A percentile compares a stretch with the other conserved stretches of the same genome.
phyloP scores from a whole-genome alignment of 2,113 vertebrate species.

The Plectropomus leopardus region DNA sequence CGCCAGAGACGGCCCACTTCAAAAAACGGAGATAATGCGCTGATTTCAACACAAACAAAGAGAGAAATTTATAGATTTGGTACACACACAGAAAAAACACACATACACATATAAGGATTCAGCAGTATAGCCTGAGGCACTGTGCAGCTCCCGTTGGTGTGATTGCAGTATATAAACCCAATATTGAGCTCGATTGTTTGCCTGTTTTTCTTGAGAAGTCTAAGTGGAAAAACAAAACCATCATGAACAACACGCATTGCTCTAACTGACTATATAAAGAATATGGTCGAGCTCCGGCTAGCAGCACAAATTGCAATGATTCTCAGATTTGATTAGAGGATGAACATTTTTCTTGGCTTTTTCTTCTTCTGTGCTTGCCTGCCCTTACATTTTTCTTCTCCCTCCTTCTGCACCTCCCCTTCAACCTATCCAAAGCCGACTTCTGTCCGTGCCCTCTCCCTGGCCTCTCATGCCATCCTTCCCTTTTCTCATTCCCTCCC shows the following conservation, averaged over 20 bases:
- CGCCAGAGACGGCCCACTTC: constrained; percentile 39
- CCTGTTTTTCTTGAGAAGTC: constrained; percentile 43
- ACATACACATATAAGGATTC: constrained; percentile 6
- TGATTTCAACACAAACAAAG: constrained; percentile 59
- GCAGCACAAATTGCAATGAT: constrained; percentile 14
- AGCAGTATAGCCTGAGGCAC: constrained; percentile 37
- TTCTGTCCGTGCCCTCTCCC: not conserved
- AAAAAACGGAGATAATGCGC: constrained; percentile 48
- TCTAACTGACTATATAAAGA: constrained; percentile 36
- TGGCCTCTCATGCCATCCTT: constrained; percentile 4
- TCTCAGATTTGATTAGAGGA: constrained; percentile 17
- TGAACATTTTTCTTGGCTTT: not conserved
- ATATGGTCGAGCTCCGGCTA: not conserved
- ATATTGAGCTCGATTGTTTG: constrained; percentile 66
- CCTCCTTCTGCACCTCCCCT: constrained; percentile 3
- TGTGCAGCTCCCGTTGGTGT: constrained; percentile 44
- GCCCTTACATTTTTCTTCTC: not conserved
- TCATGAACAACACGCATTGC: constrained; percentile 4
- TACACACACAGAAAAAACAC: not conserved
- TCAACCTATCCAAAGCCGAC: constrained; percentile 8
- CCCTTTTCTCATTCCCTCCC: not conserved
- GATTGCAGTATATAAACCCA: constrained; percentile 60
- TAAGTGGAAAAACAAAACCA: constrained; percentile 36
- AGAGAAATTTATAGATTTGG: constrained; percentile 51
- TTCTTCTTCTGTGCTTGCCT: not conserved